These are phyloP conservation scores for Erpobdella octoculata DNA, from an alignment of 2,888 invertebrate genomes.

Conservation along the genomic window DNA sequence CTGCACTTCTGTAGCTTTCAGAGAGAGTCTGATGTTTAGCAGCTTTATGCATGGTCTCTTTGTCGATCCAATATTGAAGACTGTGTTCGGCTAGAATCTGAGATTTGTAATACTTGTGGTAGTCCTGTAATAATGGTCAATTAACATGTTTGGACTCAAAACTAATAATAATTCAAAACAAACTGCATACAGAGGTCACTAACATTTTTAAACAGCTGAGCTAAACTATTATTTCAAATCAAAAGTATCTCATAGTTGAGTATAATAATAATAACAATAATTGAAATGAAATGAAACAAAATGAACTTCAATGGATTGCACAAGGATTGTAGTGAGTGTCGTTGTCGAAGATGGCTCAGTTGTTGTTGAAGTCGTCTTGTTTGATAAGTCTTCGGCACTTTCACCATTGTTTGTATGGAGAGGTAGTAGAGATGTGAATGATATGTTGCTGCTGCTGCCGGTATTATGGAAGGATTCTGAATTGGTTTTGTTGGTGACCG, in stretches of 20 bases:
- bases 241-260: neutral
- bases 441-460: no score
- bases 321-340: conserved; percentile 20
- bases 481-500: neutral
- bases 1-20: conserved; percentile 34
- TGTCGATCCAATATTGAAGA: conserved; percentile 24
- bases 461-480: neutral
- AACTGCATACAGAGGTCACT: no score
- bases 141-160: neutral
- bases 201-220: no score
- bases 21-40: conserved; percentile 33
- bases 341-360: conserved; percentile 1
- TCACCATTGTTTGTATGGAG: no score
- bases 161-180: neutral
- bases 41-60: conserved; percentile 22
- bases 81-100: conserved; percentile 23
- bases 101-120: conserved; percentile 36
- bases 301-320: conserved; percentile 19
- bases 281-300: no score
- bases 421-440: neutral
- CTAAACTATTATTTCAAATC: no score
- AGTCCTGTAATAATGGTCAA: conserved; percentile 22
- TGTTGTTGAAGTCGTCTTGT: neutral
- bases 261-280: neutral
- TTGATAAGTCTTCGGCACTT: no score